Base-by-base conservation (phyloP, 2,113 vertebrate species). In the Pitta sordida region DNA sequence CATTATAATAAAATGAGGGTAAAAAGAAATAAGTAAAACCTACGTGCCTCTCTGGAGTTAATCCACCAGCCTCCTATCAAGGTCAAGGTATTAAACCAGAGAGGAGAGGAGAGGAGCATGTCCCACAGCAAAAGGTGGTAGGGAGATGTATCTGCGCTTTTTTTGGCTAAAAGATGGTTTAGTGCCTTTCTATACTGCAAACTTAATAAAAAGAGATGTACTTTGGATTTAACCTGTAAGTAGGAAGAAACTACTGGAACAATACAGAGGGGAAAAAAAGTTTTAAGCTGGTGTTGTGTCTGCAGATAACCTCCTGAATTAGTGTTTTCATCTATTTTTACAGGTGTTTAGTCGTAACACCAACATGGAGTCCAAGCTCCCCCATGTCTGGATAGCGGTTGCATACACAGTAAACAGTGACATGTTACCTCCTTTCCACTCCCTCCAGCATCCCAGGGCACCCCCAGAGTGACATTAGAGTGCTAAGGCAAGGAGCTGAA, bases 381-480 rank as follows among this genome's bases (percentile, higher is more conserved):
- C 6, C 30, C 46, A 1, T 7, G 30, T 23, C n/a, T 15, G 26
- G 39, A 11, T 46, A 83, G 24, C 17, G 5, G 15, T 8, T 20
- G 46, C 76, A 10, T 0, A 1, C 2, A 2, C 21, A 15, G 26
- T 11, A 48, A 55, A 5, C 10, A 22, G 36, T 36, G 56, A 44
- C 11, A 4, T 1, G 3, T 34, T 19, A 6, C 9, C 43, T 19
- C 19, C 49, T 34, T 26, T 64, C 30, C 64, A 58, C 21, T 29
- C 37, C 21, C 78, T 41, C 37, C 44, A 26, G 49, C 17, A 5
- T 15, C 14, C 55, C 10, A 29, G 6, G 10, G 14, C 37, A 52
- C 16, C 14, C 55, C 63, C 37, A 34, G 27, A 11, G 1, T 37
- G 19, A 6, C 20, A 43, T 24, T 2, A 19, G 17, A 48, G 30